Evolutionary conservation across 2,888 invertebrate genomes (phyloP).

Genomic region (Pecten maximus): DNA sequence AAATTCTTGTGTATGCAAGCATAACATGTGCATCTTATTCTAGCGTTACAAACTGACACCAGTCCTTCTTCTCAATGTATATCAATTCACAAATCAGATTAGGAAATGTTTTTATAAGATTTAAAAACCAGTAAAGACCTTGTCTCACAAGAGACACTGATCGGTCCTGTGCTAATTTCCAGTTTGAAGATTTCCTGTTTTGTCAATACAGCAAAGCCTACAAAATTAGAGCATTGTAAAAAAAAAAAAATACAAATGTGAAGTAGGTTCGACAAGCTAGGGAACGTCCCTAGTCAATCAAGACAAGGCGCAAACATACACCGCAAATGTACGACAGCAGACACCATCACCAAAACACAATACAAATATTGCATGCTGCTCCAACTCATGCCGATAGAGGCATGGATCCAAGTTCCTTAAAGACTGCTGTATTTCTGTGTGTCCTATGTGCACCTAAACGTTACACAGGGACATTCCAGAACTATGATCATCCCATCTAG

Average conservation of each 20-base stretch:
- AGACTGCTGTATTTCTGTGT: no score
- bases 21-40: neutral
- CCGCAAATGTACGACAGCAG: neutral
- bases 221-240: neutral
- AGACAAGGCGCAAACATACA: neutral
- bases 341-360: neutral
- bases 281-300: neutral
- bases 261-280: neutral
- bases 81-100: neutral
- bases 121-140: neutral
- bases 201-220: slow-evolving; percentile 2
- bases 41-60: neutral
- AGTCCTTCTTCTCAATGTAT: neutral
- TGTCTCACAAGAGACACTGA: neutral
- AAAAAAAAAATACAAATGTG: neutral
- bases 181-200: neutral
- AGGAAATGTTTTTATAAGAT: neutral
- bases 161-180: neutral
- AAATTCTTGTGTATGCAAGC: neutral
- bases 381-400: neutral
- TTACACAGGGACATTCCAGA: neutral
- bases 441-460: no score
- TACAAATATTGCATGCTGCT: neutral
- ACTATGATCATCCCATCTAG: neutral
- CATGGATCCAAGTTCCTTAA: no score